Conservation (phyloP, 2,113 vertebrate species). For the Pseudorasbora parva region DNA sequence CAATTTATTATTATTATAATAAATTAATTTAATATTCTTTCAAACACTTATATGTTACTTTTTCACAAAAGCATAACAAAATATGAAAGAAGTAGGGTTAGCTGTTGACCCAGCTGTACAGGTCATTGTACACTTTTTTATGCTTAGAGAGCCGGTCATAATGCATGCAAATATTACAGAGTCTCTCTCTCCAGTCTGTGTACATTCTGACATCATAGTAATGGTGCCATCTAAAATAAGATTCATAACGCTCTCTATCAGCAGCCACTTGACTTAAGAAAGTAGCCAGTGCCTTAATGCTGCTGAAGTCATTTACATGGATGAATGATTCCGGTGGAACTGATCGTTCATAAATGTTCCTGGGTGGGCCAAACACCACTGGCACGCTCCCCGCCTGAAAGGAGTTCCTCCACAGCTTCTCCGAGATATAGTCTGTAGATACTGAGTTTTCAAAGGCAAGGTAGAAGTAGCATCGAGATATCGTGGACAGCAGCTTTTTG, state of each 20-base stretch:
- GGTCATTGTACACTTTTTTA: conserved; percentile 72
- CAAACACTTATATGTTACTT: background rate
- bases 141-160: conserved; percentile 67
- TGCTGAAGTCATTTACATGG: conserved; percentile 76
- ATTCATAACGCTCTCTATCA: conserved; percentile 60
- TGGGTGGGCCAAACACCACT: conserved; percentile 74
- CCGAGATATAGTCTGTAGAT: conserved; percentile 77
- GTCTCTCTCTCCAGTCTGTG: conserved; percentile 65
- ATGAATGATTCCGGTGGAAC: conserved; percentile 78
- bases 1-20: background rate
- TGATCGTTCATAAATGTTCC: conserved; percentile 70
- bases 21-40: background rate
- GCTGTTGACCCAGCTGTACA: conserved; percentile 79
- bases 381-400: conserved; percentile 69
- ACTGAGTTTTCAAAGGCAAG: conserved; percentile 83
- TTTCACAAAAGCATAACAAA: background rate
- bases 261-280: conserved; percentile 66
- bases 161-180: conserved; percentile 74
- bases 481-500: conserved; percentile 60
- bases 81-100: conserved; percentile 16
- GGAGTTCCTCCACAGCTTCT: conserved; percentile 81
- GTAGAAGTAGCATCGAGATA: conserved; percentile 78
- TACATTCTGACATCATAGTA: conserved; percentile 57
- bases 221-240: conserved; percentile 74
- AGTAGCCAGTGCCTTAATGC: conserved; percentile 57